phyloP scores from a whole-genome alignment of 2,797 vertebrate genomes.

The Antennarius maculatus region DNA sequence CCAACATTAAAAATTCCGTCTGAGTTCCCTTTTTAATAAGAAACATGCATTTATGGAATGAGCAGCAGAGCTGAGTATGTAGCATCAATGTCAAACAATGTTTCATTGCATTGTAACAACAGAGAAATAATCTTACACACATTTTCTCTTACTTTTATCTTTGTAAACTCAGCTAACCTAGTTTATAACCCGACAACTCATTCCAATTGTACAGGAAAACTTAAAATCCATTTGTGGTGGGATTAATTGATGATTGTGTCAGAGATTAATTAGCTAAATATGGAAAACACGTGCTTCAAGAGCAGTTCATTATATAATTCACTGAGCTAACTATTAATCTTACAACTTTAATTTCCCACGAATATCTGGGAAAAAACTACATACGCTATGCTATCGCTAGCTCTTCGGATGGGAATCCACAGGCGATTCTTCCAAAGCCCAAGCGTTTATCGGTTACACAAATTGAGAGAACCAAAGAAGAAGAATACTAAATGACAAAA shows the following conservation, averaged over 20 bases:
- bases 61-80: too few relatives aligned
- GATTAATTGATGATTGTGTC: accelerated
- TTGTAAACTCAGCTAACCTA: neutral
- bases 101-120: too few relatives aligned
- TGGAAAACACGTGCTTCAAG: accelerated
- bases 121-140: too few relatives aligned
- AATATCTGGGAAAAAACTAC: neutral
- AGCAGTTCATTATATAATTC: neutral
- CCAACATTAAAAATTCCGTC: too few relatives aligned
- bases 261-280: accelerated
- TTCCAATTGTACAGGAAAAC: neutral
- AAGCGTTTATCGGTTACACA: neutral
- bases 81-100: too few relatives aligned
- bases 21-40: too few relatives aligned
- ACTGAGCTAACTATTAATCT: neutral
- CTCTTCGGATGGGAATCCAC: neutral
- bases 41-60: too few relatives aligned
- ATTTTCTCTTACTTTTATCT: too few relatives aligned
- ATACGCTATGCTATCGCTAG: constrained; percentile 28
- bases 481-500: neutral
- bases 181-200: neutral
- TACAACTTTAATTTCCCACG: neutral
- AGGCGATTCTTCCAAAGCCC: neutral
- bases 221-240: accelerated
- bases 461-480: accelerated